A percentile compares a stretch with the other conserved stretches of the same genome.
These are phyloP conservation scores for Pachycephala philippinensis DNA, from an alignment of 2,113 vertebrate species.

Conservation along the genomic window DNA sequence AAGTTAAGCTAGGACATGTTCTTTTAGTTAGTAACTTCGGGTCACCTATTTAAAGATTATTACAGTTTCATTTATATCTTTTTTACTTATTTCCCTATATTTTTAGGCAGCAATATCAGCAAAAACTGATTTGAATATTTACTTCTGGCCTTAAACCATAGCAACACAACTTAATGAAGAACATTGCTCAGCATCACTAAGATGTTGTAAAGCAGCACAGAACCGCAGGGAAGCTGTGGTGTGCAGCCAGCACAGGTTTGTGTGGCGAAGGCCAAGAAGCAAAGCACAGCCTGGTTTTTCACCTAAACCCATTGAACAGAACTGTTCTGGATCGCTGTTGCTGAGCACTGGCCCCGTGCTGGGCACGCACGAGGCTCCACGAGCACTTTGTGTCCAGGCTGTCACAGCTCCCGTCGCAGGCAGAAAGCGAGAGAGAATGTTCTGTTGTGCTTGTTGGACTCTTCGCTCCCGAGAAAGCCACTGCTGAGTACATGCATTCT, in stretches of 20 bases:
- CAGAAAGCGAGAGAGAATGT: neutral
- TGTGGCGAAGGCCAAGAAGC: neutral
- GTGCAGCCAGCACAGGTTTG: neutral
- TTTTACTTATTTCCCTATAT: slow-evolving; percentile 31
- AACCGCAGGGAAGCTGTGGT: neutral
- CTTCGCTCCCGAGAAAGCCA: neutral
- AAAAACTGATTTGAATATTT: slow-evolving; percentile 27
- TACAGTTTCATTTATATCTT: slow-evolving; percentile 24
- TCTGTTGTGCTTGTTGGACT: slow-evolving; percentile 1
- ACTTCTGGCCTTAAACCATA: slow-evolving; percentile 47
- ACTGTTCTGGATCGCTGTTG: neutral
- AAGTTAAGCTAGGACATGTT: neutral
- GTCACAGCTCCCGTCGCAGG: neutral
- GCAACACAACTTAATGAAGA: neutral
- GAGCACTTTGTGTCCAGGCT: neutral
- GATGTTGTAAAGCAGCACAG: neutral
- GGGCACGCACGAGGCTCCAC: neutral
- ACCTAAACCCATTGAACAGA: neutral
- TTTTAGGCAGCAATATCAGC: slow-evolving; percentile 28
- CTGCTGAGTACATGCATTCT: neutral
- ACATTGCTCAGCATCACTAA: neutral
- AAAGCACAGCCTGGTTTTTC: neutral
- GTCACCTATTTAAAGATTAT: slow-evolving; percentile 43
- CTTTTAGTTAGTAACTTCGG: slow-evolving; percentile 51
- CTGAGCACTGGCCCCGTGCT: neutral